These are phyloP conservation scores for Scleropages formosus DNA, from an alignment of 2,797 vertebrate species.

Conservation along the genomic window DNA sequence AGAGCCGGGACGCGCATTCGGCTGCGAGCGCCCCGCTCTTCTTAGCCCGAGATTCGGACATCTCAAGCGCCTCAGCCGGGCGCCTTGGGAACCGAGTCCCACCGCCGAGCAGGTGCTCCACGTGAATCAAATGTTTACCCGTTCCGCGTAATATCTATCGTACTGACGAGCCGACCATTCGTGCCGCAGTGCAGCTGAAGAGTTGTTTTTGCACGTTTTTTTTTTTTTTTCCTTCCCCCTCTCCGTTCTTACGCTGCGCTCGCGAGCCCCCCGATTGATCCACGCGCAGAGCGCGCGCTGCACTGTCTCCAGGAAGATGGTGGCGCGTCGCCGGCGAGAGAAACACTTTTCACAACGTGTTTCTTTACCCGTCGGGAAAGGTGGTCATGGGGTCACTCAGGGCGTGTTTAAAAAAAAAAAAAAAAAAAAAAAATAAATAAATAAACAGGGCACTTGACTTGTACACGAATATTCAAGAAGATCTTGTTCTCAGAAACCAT, in stretches of 20 bases:
- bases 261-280: background rate
- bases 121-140: constrained; percentile 12
- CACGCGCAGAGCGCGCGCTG: background rate
- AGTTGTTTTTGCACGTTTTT: constrained; percentile 2
- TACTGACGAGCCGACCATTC: background rate
- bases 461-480: no score
- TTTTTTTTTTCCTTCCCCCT: no score
- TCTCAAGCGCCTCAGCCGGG: background rate
- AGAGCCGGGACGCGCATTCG: constrained; percentile 10
- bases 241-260: background rate
- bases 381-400: no score
- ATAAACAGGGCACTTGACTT: no score
- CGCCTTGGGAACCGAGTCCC: constrained; percentile 15
- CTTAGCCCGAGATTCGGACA: background rate
- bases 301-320: background rate
- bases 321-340: background rate
- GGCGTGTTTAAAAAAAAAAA: no score
- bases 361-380: constrained; percentile 12
- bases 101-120: constrained; percentile 2
- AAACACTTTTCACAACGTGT: background rate
- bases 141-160: no score
- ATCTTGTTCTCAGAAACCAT: no score
- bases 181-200: constrained; percentile 23
- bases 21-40: no score
- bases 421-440: no score